Conservation (phyloP, 2,113 vertebrate species). For the Athene cunicularia region DNA sequence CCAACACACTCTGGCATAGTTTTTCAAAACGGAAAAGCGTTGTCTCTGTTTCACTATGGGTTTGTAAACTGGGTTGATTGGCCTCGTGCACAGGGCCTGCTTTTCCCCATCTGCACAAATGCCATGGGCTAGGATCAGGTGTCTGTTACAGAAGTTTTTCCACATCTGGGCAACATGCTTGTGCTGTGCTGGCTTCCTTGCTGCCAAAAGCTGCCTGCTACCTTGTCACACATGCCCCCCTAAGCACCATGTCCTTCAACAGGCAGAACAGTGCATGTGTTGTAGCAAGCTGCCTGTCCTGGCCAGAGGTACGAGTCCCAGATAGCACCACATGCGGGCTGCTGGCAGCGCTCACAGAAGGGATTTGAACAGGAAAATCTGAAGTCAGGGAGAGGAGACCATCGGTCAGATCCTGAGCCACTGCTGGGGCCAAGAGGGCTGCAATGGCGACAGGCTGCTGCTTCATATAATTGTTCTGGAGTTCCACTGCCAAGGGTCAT, state of each 20-base stretch:
- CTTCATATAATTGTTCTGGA: not conserved
- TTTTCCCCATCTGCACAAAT: not conserved
- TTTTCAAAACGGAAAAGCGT: not conserved
- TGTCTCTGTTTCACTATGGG: not conserved
- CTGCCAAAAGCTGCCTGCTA: not conserved
- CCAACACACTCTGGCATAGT: not conserved
- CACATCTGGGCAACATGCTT: not conserved
- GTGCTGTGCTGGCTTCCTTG: not conserved
- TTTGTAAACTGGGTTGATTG: not conserved
- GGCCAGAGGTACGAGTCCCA: rapidly evolving
- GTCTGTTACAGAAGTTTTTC: not conserved
- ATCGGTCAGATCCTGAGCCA: not conserved
- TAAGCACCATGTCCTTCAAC: not conserved
- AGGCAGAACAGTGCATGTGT: not conserved
- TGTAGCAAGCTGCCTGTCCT: not conserved
- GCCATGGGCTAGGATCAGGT: not conserved
- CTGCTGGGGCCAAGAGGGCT: not conserved
- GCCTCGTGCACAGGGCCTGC: not conserved
- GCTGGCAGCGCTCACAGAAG: not conserved
- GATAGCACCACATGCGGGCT: not conserved
- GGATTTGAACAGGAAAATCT: not conserved
- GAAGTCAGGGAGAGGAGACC: not conserved
- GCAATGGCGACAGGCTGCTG: not conserved
- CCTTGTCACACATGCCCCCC: rapidly evolving
- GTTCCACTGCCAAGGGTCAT: not conserved